These are phyloP conservation scores for Hartigia nigra DNA, from an alignment of 2,888 invertebrate species.

Conservation along the genomic window DNA sequence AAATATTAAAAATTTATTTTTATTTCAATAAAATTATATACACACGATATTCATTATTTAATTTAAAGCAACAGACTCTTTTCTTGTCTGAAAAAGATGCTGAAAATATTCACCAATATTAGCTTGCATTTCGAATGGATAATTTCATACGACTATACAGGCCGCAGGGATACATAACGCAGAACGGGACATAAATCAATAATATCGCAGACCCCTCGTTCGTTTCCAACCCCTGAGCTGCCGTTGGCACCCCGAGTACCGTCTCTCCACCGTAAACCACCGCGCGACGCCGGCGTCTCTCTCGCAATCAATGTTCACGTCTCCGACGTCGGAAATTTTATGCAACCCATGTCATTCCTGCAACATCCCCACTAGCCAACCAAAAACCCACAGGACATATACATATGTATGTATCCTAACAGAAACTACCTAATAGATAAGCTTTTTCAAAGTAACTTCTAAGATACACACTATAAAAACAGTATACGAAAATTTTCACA, in stretches of 20 bases:
- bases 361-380: neutral
- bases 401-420: neutral
- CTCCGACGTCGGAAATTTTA: constrained; percentile 41
- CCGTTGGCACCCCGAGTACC: constrained; percentile 38
- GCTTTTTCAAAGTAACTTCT: neutral
- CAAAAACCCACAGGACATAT: neutral
- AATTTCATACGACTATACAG: constrained; percentile 43
- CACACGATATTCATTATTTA: neutral
- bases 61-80: neutral
- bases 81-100: neutral
- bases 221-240: constrained; percentile 54
- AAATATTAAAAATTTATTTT: neutral
- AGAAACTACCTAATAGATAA: neutral
- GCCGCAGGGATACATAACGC: constrained; percentile 54
- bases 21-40: neutral
- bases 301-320: constrained; percentile 63
- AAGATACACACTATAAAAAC: neutral
- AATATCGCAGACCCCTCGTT: constrained; percentile 67
- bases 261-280: constrained; percentile 45
- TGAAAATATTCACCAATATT: neutral
- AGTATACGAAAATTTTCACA: neutral
- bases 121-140: constrained; percentile 41
- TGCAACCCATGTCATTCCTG: neutral
- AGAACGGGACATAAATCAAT: constrained; percentile 72
- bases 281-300: constrained; percentile 53